Evolutionary conservation across 2,797 vertebrate species (phyloP).

Genomic region (Meriones psammophilus): DNA sequence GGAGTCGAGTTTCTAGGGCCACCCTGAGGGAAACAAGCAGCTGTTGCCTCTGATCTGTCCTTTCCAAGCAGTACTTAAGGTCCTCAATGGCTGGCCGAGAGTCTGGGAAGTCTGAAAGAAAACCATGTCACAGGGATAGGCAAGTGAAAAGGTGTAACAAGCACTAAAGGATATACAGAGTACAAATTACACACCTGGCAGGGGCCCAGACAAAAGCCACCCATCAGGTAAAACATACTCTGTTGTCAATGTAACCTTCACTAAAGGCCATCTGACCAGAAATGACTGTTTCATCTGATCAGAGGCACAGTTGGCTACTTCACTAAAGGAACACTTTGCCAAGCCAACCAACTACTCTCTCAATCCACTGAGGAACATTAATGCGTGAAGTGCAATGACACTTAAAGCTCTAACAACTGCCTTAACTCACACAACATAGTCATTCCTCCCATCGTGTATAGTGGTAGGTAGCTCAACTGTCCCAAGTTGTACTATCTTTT

Average conservation of each 20-base stretch:
- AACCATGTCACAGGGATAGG: background rate
- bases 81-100: slow-evolving; percentile 98
- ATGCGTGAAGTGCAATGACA: accelerated
- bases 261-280: background rate
- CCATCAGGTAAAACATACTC: background rate
- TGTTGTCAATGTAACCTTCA: background rate
- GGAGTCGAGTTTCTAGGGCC: slow-evolving; percentile 95
- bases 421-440: background rate
- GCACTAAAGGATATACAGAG: background rate
- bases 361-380: slow-evolving; percentile 93
- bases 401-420: background rate
- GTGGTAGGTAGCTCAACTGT: background rate
- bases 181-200: too few relatives aligned
- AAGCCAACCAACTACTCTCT: slow-evolving; percentile 96
- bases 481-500: background rate
- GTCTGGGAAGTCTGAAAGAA: slow-evolving; percentile 95
- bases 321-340: slow-evolving; percentile 92
- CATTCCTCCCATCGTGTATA: background rate
- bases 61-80: slow-evolving; percentile 96
- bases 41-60: slow-evolving; percentile 97
- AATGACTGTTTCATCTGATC: background rate
- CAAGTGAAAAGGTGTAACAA: accelerated
- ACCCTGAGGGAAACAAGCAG: slow-evolving; percentile 95
- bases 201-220: background rate
- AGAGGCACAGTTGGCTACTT: background rate